These are phyloP conservation scores for Epiblema foenella DNA, from an alignment of 2,888 invertebrate species.

Conservation along the genomic window DNA sequence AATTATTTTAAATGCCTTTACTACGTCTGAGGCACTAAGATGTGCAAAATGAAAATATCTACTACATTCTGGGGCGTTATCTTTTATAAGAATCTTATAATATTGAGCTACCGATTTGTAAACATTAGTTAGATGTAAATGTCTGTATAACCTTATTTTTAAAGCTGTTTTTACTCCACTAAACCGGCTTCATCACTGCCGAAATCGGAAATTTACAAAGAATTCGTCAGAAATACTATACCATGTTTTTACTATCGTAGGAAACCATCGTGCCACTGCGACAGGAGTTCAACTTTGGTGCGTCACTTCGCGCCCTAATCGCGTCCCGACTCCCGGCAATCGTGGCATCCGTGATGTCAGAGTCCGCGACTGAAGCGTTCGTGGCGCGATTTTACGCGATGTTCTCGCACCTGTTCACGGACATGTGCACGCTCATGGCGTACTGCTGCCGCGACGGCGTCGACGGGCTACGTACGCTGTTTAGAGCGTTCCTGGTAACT, in stretches of 20 bases:
- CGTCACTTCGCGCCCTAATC: slow-evolving; percentile 57
- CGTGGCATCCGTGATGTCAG: slow-evolving; percentile 59
- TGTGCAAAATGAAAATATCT: too few species aligned
- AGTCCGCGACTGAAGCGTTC: slow-evolving; percentile 52
- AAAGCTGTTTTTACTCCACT: too few species aligned
- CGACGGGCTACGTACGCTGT: slow-evolving; percentile 56
- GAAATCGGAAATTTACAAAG: too few species aligned
- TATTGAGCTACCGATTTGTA: too few species aligned
- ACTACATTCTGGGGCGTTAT: too few species aligned
- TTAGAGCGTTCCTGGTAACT: slow-evolving; percentile 59
- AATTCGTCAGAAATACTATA: too few species aligned
- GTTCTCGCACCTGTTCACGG: slow-evolving; percentile 60
- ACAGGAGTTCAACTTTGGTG: slow-evolving; percentile 54
- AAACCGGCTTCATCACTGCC: too few species aligned
- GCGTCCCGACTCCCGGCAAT: slow-evolving; percentile 63
- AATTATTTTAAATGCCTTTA: too few species aligned
- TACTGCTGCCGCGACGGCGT: slow-evolving; percentile 58
- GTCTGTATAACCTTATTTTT: too few species aligned
- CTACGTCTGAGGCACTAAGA: too few species aligned
- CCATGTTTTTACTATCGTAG: slow-evolving; percentile 41
- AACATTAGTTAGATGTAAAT: too few species aligned
- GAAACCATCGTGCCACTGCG: slow-evolving; percentile 52
- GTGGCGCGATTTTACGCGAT: slow-evolving; percentile 62
- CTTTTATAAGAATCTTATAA: too few species aligned
- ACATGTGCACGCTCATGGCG: slow-evolving; percentile 62